Evolutionary conservation across 1,140 invertebrate species (phyloP), one percentile per base, ranked within the genome.

Genomic region (Harpegnathos saltator): DNA sequence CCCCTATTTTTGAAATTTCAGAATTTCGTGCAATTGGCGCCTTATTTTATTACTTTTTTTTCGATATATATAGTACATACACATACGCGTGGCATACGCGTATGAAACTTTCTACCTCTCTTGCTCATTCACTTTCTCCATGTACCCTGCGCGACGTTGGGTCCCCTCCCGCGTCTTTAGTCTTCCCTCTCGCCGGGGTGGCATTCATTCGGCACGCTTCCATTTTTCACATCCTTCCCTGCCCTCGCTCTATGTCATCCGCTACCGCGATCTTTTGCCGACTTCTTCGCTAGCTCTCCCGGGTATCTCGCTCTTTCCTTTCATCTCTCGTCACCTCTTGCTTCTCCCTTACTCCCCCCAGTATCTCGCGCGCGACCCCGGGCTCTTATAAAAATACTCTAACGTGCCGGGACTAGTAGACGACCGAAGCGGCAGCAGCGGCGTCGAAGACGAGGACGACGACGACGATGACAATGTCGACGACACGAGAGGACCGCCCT

Each of bases 341-440:
- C 71, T 82, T 58, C 62, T 54, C 75, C 82, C 63, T 44, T 68
- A 33, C 66, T 38, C 59, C 80, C 63, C 58, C 69, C 75, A 80
- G 50, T 83, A 68, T 52, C 85, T 56, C 71, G 24, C 38, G 24
- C 38, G 61, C 73, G 61, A 54, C 48, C 50, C 24, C 14, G 56
- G 58, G 29, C 59, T 59, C 75, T 86, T 84, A 78, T 73, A 85
- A 88, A 91, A 91, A 91, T 91, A 89, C 61, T 73, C 58, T 84
- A 85, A 91, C 91, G 91, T 89, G 91, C 85, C 86, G 63, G 65
- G 88, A 91, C 90, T 90, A 17, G 74, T 29, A 77, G 74, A 77
- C 61, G 74, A 77, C 74, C 74, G 44, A 75, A 15, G 72, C 38
- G 63, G 68, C 87, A 7, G 7, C 7, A n/a, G n/a, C n/a, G n/a